Percentiles rank a stretch among this genome's conserved stretches.
phyloP scores from a whole-genome alignment of 2,797 vertebrate genomes.

The Heterohyrax brucei region DNA sequence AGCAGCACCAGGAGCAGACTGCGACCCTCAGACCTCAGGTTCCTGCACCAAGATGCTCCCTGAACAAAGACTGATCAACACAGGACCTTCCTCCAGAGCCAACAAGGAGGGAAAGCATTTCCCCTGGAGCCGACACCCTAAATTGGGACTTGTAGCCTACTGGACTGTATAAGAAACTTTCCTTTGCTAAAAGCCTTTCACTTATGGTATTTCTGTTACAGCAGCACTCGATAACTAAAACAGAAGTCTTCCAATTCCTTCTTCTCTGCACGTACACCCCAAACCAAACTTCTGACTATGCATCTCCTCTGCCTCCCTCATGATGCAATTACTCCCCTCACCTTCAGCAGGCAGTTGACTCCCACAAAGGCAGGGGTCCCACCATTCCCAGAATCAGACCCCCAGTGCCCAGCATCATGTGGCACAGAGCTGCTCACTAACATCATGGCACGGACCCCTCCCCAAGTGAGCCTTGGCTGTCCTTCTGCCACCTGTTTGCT shows the following conservation, averaged over 20 bases:
- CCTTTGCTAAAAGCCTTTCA: too few relatives aligned
- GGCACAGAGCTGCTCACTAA: neutral
- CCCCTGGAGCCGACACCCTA: too few relatives aligned
- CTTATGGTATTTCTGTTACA: too few relatives aligned
- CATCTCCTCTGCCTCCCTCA: neutral
- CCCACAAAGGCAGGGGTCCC: neutral
- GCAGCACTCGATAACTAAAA: too few relatives aligned
- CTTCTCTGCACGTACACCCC: neutral
- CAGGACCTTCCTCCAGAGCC: too few relatives aligned
- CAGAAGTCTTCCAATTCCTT: neutral
- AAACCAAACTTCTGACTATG: neutral
- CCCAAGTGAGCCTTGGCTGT: neutral
- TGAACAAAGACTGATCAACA: too few relatives aligned
- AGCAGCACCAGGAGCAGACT: too few relatives aligned
- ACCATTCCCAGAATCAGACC: neutral
- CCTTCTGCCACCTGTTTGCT: neutral
- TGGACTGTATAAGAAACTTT: too few relatives aligned
- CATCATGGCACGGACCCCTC: neutral
- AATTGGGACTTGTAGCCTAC: too few relatives aligned
- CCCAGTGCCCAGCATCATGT: accelerated
- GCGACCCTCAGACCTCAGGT: too few relatives aligned
- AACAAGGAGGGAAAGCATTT: too few relatives aligned
- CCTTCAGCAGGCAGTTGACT: neutral
- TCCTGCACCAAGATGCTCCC: too few relatives aligned
- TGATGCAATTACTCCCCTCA: neutral